Evolutionary conservation across 2,797 vertebrate genomes (phyloP).

Genomic region (Enteromius paludinosus): DNA sequence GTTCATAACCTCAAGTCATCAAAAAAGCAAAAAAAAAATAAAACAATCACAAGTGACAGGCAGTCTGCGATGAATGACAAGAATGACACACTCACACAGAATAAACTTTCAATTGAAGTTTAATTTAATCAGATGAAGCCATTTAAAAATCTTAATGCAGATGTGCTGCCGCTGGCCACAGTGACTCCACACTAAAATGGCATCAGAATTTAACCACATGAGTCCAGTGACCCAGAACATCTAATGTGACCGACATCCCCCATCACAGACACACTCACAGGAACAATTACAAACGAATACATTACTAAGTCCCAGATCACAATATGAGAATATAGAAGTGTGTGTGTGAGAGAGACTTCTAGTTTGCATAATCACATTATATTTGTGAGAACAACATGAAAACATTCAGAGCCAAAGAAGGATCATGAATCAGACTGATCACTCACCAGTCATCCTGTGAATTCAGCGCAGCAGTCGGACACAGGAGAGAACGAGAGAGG

Average conservation of each 20-base stretch:
- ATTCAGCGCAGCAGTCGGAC: constrained; percentile 22
- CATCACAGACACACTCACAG: constrained; percentile 4
- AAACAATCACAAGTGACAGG: background rate
- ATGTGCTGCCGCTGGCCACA: constrained; percentile 20
- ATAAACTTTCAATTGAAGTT: constrained; percentile 4
- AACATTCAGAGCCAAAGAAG: constrained; percentile 18
- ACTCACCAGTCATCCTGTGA: constrained; percentile 60
- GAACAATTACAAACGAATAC: constrained; percentile 4
- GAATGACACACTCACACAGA: constrained; percentile 11
- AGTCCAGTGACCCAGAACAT: constrained; percentile 42
- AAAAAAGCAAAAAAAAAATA: background rate
- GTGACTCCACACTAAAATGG: constrained; percentile 25
- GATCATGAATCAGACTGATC: background rate
- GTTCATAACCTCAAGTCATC: constrained; percentile 15
- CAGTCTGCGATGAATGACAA: background rate
- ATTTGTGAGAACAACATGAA: constrained; percentile 13
- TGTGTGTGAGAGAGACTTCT: background rate
- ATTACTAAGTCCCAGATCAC: background rate
- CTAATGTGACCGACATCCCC: constrained; percentile 18
- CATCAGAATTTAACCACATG: constrained; percentile 43
- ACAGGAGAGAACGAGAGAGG: constrained; percentile 27
- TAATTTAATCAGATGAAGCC: background rate
- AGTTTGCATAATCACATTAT: constrained; percentile 2
- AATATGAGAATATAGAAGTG: background rate
- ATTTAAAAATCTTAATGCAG: constrained; percentile 8